Percentiles rank a stretch among this genome's conserved stretches.
These are phyloP conservation scores for Berghia stephanieae DNA, from an alignment of 1,140 invertebrate species.

Conservation along the genomic window DNA sequence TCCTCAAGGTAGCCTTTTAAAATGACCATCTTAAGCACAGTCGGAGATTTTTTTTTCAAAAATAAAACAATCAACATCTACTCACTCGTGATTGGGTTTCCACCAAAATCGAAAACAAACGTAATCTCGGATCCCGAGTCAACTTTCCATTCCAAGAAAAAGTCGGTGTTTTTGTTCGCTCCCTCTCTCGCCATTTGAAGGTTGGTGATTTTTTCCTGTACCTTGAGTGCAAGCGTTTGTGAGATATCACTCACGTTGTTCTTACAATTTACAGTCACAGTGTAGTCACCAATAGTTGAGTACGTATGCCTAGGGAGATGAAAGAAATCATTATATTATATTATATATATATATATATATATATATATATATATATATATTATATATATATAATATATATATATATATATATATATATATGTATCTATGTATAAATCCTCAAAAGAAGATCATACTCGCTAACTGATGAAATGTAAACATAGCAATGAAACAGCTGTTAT, in stretches of 20 bases:
- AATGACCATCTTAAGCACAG: too few species aligned
- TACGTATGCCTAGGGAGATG: constrained; percentile 29
- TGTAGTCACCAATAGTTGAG: constrained; percentile 24
- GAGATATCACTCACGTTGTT: constrained; percentile 40
- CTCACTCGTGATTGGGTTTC: constrained; percentile 3
- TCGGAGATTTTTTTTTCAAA: too few species aligned
- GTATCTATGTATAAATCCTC: too few species aligned
- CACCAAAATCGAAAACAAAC: constrained; percentile 36
- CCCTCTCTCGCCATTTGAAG: constrained; percentile 37
- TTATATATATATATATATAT: neutral
- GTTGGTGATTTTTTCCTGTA: constrained; percentile 41
- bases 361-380: neutral
- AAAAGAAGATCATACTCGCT: too few species aligned
- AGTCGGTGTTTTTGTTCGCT: constrained; percentile 22
- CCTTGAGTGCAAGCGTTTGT: neutral
- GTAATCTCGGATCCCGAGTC: constrained; percentile 34
- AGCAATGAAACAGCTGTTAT: too few species aligned
- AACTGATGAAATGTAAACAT: too few species aligned
- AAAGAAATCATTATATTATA: neutral
- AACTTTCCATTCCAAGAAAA: constrained; percentile 36
- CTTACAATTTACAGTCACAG: constrained; percentile 38
- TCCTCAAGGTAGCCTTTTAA: too few species aligned
- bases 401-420: too few species aligned
- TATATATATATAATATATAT: neutral
- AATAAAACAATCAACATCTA: neutral